These are phyloP conservation scores for Thymelicus acteon DNA, from an alignment of 2,888 invertebrate species.

Conservation along the genomic window DNA sequence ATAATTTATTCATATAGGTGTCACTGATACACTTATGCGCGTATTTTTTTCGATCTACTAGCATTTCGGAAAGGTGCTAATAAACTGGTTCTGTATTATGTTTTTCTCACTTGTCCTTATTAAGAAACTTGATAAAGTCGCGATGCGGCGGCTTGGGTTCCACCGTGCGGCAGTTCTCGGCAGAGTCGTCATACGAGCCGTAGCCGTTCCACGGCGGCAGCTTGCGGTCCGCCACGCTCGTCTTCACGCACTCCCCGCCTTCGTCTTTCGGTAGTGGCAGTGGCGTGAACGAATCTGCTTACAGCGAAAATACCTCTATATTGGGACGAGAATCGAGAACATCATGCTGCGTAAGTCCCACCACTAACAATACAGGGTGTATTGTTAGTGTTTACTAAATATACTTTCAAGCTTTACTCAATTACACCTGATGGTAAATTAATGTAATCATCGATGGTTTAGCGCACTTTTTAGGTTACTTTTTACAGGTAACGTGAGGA, in stretches of 20 bases:
- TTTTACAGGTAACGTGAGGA: too few species aligned
- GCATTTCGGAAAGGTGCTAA: too few species aligned
- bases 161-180: slow-evolving; percentile 93
- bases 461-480: background rate
- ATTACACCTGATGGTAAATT: too few species aligned
- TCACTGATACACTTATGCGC: too few species aligned
- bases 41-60: too few species aligned
- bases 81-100: too few species aligned
- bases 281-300: slow-evolving; percentile 87
- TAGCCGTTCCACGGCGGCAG: slow-evolving; percentile 96
- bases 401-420: background rate
- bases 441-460: too few species aligned
- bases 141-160: slow-evolving; percentile 90
- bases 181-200: slow-evolving; percentile 95
- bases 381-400: too few species aligned
- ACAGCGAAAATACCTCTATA: background rate
- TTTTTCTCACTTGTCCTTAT: slow-evolving; percentile 87
- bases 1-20: too few species aligned
- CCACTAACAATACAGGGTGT: too few species aligned
- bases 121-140: slow-evolving; percentile 92
- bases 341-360: too few species aligned
- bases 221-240: slow-evolving; percentile 68
- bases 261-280: slow-evolving; percentile 76
- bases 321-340: too few species aligned
- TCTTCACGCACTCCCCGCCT: slow-evolving; percentile 56